These are phyloP conservation scores for Pocillopora grandis DNA, from an alignment of 92 coral and sea anemone genomes.

Conservation along the genomic window DNA sequence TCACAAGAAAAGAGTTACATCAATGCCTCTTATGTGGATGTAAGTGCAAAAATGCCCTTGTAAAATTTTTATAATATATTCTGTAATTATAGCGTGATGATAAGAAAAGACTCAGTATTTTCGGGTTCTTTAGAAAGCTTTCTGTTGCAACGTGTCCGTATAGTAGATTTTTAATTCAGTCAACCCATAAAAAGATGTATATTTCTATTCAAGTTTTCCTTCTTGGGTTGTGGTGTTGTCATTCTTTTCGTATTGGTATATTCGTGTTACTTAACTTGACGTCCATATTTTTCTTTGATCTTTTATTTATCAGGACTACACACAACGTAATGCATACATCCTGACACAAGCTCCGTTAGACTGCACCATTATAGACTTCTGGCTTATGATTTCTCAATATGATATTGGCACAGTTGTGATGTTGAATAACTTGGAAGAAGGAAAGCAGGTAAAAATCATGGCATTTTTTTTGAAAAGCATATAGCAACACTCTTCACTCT, in stretches of 20 bases:
- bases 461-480: too few species aligned
- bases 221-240: too few species aligned
- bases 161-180: too few species aligned
- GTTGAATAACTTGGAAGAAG: conserved; percentile 68
- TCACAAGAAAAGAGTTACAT: conserved; percentile 41
- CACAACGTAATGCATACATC: conserved; percentile 63
- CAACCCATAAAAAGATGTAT: too few species aligned
- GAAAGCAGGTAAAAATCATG: conserved; percentile 41
- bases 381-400: conserved; percentile 77
- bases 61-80: too few species aligned
- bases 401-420: conserved; percentile 75
- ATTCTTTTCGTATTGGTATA: neutral
- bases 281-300: neutral
- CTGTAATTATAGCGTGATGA: too few species aligned
- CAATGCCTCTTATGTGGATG: conserved; percentile 65
- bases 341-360: conserved; percentile 77
- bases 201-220: too few species aligned
- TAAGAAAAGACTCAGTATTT: too few species aligned
- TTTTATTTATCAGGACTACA: conserved; percentile 40
- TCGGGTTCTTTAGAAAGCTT: neutral
- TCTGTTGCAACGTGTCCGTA: too few species aligned
- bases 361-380: conserved; percentile 69
- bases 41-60: conserved; percentile 14
- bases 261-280: neutral
- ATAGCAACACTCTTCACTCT: too few species aligned